Evolutionary conservation across 2,113 vertebrate genomes (phyloP).

Genomic region (human (Homo sapiens)): GRCh38 chrX:109635001-109635500

Average conservation of each 20-base stretch:
- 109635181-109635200: not conserved
- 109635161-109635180: not conserved
- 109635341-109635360: not conserved
- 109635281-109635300: not conserved
- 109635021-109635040: not conserved
- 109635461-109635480: not conserved
- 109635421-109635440: not conserved
- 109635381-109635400: not conserved
- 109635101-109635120: not conserved
- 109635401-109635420: not conserved
- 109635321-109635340: not conserved
- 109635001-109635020: not conserved
- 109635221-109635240: not conserved
- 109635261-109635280: constrained; percentile 18
- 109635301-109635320: not conserved
- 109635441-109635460: not conserved
- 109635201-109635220: constrained; percentile 12
- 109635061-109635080: not conserved
- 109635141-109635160: not conserved
- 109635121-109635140: not conserved
- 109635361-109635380: constrained; percentile 14
- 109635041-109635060: not conserved
- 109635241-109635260: constrained; percentile 2
- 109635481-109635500: not conserved
- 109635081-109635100: not conserved